phyloP scores from a whole-genome alignment of 2,797 vertebrate species.

The Pygocentrus nattereri region DNA sequence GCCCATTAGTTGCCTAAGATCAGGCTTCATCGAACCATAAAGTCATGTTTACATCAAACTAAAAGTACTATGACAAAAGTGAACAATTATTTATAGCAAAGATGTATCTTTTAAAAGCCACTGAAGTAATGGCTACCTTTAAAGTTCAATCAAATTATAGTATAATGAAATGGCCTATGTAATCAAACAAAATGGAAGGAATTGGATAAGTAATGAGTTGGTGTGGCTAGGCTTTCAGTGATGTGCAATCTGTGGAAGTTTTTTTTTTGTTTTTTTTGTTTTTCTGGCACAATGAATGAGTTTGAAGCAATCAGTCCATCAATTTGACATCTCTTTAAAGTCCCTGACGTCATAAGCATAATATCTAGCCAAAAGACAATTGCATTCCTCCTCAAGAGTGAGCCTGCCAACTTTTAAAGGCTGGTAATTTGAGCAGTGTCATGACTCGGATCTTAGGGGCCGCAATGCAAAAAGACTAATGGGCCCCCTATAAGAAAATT shows the following conservation, averaged over 20 bases:
- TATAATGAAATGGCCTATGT: conserved; percentile 23
- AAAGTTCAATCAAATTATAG: conserved; percentile 22
- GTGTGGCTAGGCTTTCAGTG: background rate
- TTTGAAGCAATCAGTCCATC: conserved; percentile 28
- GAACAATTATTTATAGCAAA: background rate
- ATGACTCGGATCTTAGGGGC: no score
- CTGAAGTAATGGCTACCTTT: background rate
- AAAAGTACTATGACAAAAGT: background rate
- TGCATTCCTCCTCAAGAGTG: conserved; percentile 12
- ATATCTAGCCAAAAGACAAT: conserved; percentile 26
- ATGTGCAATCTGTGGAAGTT: background rate
- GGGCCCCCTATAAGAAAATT: no score
- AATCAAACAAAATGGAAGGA: conserved; percentile 1
- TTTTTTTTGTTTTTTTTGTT: background rate
- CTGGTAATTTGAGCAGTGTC: background rate
- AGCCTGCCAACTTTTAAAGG: background rate
- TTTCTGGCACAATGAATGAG: conserved; percentile 13
- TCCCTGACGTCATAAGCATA: conserved; percentile 22
- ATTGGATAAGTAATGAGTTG: conserved; percentile 17
- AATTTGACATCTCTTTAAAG: conserved; percentile 28
- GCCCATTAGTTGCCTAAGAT: background rate
- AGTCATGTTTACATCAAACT: background rate
- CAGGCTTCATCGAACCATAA: background rate
- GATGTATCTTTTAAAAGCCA: background rate
- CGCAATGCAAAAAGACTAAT: no score